Conservation (phyloP, 2,113 vertebrate species). For the Pipa parva region DNA sequence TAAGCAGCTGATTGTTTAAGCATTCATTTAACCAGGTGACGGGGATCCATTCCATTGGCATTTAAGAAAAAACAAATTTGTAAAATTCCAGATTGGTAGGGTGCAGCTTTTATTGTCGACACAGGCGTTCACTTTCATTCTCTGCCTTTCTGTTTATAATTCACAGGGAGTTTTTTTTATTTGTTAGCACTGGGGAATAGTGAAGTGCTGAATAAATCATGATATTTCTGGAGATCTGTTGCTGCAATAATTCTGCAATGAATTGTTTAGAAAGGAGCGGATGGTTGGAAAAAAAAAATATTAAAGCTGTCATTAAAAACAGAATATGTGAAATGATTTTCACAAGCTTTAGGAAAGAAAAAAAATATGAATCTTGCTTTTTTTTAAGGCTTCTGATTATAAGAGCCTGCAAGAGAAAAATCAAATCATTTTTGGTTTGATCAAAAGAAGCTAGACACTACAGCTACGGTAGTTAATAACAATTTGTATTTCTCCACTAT, state of each 20-base stretch:
- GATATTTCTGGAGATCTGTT: constrained; percentile 36
- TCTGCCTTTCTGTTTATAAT: constrained; percentile 27
- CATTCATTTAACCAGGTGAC: too few species aligned
- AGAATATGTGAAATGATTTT: constrained; percentile 39
- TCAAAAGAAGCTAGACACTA: not conserved
- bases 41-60: too few species aligned
- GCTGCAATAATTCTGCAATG: constrained; percentile 38
- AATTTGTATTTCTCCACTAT: not conserved
- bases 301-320: constrained; percentile 32
- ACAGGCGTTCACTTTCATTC: not conserved
- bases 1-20: too few species aligned
- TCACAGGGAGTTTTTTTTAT: constrained; percentile 33
- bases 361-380: constrained; percentile 6
- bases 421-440: constrained; percentile 1
- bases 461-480: not conserved
- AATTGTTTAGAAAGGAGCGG: constrained; percentile 36
- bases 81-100: too few species aligned
- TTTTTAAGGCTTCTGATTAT: constrained; percentile 24
- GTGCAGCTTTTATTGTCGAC: constrained; percentile 1
- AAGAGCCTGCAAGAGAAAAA: constrained; percentile 15
- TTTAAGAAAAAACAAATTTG: too few species aligned
- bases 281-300: constrained; percentile 34
- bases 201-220: constrained; percentile 39
- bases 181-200: constrained; percentile 30
- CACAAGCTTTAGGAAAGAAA: constrained; percentile 28